Evolutionary conservation across 2,113 vertebrate species (phyloP), one percentile per base, ranked within the genome.

Genomic region (Cichladusa arquata): DNA sequence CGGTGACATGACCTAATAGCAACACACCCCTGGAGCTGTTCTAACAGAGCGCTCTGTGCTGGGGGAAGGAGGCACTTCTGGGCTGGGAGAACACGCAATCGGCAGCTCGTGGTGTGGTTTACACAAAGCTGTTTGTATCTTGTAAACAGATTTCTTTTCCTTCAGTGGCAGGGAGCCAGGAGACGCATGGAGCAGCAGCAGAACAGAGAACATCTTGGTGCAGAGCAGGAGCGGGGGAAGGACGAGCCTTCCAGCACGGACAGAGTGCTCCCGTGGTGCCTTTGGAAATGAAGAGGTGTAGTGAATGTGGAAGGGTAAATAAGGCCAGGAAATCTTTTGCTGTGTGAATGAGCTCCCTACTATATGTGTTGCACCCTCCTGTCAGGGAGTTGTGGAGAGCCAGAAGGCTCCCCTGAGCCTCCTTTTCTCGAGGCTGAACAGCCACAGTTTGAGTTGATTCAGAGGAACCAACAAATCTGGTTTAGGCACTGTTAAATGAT

Each of bases 81-180:
- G 45, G 45, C 67, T 72, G 69, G 56, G 86, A 93, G 50, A 60
- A 81, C 36, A 82, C 1, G 2, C 47, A 88, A 3, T 51, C 34
- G 38, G 88, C 92, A 95, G 78, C 72, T 86, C 0, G 0, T 33
- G 38, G 80, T 77, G 40, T 14, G 74, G 44, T 93, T 92, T 90
- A 50, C 17, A 54, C 85, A 90, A 92, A 88, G 36, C 72, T 84
- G 74, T 78, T 94, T 81, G 87, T 77, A 44, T 71, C 60, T 77
- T 47, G 53, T 90, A 92, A 92, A 94, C 67, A 92, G 57, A 82
- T 73, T 66, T 76, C 3, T 81, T 83, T 77, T 92, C 40, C 51
- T 76, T 62, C 53, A 29, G 23, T 40, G 69, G 40, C 42, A 44
- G 69, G 65, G 67, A 80, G 56, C 44, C 88, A 56, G 48, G 72